Evolutionary conservation across 2,797 vertebrate genomes (phyloP), one percentile per base, ranked within the genome.

Genomic region (Sebastes oblongus): DNA sequence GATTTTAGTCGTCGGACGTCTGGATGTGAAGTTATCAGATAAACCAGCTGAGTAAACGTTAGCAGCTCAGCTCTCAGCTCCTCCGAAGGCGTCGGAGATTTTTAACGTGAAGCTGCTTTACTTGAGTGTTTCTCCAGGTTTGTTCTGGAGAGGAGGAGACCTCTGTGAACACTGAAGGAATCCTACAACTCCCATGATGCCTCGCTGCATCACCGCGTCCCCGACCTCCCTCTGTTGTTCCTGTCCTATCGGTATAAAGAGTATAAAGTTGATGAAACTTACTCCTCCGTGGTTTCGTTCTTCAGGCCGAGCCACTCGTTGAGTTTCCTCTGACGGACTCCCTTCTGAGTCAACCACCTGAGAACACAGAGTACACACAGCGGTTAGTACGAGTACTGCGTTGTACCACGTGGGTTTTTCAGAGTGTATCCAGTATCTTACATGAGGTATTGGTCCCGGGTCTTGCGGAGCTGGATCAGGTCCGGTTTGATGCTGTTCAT

Each of bases 401-500:
- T 6, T 2, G 16, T 13, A 9, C 7, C n/a, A 16, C 12, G 2
- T 39, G 52, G 1, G 20, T 52, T 11, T 2, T 0, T 16, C 14
- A 5, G 62, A 1, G 8, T 5, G 25, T 0, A 20, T 2, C 4
- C 5, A 5, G 16, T 32, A 1, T 13, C 76, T 6, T 93, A 98
- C 97, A 98, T 96, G 8, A 98, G 92, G 81, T 98, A 98, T 92
- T 98, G 97, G 95, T 98, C 97, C 52, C 97, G 85, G 87, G 97
- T 97, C 91, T 98, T 98, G 87, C 97, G 92, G 91, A 98, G 96
- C 94, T 98, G 97, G 95, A 98, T 96, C 84, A 98, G 96, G 86
- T 98, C 97, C 0, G 97, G 97, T 81, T 98, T 98, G 86, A 98
- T 96, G 94, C 97, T 98, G 95, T 98, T 98, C 97, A 98, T 98